phyloP scores from a whole-genome alignment of 2,797 vertebrate genomes.

The Enoplosus armatus region DNA sequence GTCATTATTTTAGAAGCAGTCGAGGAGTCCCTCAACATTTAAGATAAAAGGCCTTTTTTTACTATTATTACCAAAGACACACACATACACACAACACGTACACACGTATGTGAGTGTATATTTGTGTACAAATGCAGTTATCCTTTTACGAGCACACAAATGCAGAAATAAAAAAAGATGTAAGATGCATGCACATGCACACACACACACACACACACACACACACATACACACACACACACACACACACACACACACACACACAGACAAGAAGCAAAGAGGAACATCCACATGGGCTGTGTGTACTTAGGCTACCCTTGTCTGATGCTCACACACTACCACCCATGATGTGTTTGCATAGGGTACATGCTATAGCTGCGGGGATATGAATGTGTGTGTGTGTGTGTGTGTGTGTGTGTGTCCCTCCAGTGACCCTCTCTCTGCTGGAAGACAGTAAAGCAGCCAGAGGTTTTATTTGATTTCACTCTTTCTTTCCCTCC shows the following conservation, averaged over 20 bases:
- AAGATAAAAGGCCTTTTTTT: slow-evolving; percentile 49
- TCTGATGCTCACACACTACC: slow-evolving; percentile 50
- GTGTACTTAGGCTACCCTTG: slow-evolving; percentile 51
- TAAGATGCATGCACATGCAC: not conserved
- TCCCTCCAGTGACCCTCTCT: slow-evolving; percentile 73
- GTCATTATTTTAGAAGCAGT: slow-evolving; percentile 13
- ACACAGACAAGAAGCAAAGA: slow-evolving; percentile 29
- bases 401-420: slow-evolving; percentile 49
- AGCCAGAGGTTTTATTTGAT: slow-evolving; percentile 80
- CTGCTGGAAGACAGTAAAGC: slow-evolving; percentile 69
- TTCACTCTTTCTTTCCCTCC: slow-evolving; percentile 52
- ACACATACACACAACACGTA: not conserved
- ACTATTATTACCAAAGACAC: slow-evolving; percentile 17
- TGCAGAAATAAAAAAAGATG: slow-evolving; percentile 17
- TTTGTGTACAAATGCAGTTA: not conserved
- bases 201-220: not conserved
- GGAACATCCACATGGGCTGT: slow-evolving; percentile 46
- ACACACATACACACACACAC: slow-evolving; percentile 3
- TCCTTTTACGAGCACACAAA: not conserved
- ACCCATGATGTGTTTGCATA: slow-evolving; percentile 62
- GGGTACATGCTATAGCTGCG: slow-evolving; percentile 52
- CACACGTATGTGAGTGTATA: not conserved
- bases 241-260: not conserved
- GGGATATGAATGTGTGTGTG: slow-evolving; percentile 42
- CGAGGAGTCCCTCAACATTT: slow-evolving; percentile 18